Conservation (phyloP, 2,888 invertebrate genomes). For the Polydrusus pterygomalis region DNA sequence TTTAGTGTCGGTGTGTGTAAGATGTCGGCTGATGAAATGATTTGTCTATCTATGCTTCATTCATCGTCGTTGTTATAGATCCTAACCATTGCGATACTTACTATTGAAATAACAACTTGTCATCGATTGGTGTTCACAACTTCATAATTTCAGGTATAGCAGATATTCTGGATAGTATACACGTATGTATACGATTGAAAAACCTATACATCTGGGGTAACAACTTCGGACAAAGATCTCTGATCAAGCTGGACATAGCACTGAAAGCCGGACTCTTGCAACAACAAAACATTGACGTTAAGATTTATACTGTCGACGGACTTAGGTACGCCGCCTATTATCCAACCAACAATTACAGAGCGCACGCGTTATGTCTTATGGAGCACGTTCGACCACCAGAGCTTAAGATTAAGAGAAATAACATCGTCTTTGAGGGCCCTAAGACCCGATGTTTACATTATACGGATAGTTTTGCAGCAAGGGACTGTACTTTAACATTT, state of each 20-base stretch:
- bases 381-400: constrained; percentile 70
- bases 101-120: too few relatives aligned
- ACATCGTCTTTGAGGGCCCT: too few relatives aligned
- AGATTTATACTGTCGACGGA: constrained; percentile 70
- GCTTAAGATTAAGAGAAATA: constrained; percentile 66
- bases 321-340: constrained; percentile 70
- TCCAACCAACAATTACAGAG: constrained; percentile 72
- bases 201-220: constrained; percentile 72
- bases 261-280: constrained; percentile 68
- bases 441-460: too few relatives aligned
- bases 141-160: constrained; percentile 66
- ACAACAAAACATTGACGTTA: constrained; percentile 72
- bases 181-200: constrained; percentile 73
- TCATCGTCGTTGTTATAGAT: too few relatives aligned
- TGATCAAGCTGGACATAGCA: constrained; percentile 70
- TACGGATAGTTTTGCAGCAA: too few relatives aligned
- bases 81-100: too few relatives aligned
- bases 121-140: too few relatives aligned
- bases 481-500: too few relatives aligned
- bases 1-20: too few relatives aligned
- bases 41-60: too few relatives aligned
- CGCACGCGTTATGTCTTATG: constrained; percentile 75
- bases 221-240: constrained; percentile 61
- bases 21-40: too few relatives aligned
- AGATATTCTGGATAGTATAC: constrained; percentile 75